Evolutionary conservation across 2,113 vertebrate genomes (phyloP), one percentile per base, ranked within the genome.

Genomic region (Microcebus murinus): DNA sequence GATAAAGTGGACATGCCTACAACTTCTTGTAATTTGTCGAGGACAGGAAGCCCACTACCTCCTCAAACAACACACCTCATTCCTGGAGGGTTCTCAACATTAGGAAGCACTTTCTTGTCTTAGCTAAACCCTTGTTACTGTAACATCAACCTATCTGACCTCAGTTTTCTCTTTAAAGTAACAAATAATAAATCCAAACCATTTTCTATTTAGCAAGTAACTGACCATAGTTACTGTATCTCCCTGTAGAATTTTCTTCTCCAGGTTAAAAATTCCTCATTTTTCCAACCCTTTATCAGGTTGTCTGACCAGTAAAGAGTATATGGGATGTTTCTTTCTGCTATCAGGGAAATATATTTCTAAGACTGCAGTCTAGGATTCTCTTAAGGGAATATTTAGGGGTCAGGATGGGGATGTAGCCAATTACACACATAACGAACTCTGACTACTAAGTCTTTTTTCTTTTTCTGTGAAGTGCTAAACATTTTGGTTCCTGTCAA

Each of bases 141-240:
- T 59, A 71, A 48, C 3, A 79, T 55, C n/a, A 39, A 52, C 9
- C 34, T 91, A 29, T 92, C 34, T 83, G 29, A 80, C 5, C 34
- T 83, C 12, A 55, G 39, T 57, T 74, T 92, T 96, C 17, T 84
- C 42, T 76, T 90, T 50, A 80, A 71, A 13, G 25, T 85, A 84
- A 77, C 45, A 74, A 71, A 90, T 4, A n/a, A 80, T 77, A 94
- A 81, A 70, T 42, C 3, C 20, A 48, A 87, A 42, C 5, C 10
- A 61, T 83, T 85, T 95, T 67, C 25, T 61, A n/a, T 55, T 4
- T 45, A 11, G 10, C 68, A 21, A 0, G 42, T 57, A 52, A 18
- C 10, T 73, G 11, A 34, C 57, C 83, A 25, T 9, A 42, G 74
- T 80, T 42, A 34, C 12, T 50, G 4, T 6, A 61, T 70, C 52